Evolutionary conservation across 2,888 invertebrate species (phyloP), one percentile per base, ranked within the genome.

Genomic region (Drosophila algonquin): DNA sequence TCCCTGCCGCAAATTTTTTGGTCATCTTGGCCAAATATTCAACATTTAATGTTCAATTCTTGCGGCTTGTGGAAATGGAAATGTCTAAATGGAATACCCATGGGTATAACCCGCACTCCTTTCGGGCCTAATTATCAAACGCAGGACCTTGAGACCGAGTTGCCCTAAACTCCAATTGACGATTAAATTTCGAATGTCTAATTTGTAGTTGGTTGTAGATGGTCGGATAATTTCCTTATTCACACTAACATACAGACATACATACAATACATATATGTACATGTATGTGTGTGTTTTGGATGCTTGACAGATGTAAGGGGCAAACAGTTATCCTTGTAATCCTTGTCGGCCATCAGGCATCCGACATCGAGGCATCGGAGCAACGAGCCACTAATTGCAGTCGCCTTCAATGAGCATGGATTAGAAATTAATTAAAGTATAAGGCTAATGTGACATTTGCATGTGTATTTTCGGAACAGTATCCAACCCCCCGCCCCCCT

Each of bases 401-500:
- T 63, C 30, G 60, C 58, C 58, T 65, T 69, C 83, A 82, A 73
- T 81, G 73, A 52, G 65, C 56, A 69, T 59, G 84, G 83, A 84
- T 86, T 86, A 79, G 79, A 84, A 82, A 85, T 82, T 84, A 85
- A 85, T 85, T 86, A 76, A 82, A 80, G 65, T 84, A 81, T 86
- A 68, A 71, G 65, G 68, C 71, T 63, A 56, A 70, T 81, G 57
- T 59, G 80, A 64, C 84, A 83, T 73, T 59, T 75, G 77, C 77
- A 75, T 77, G 54, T 57, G 62, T 68, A 35, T 71, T 56, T 44
- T 10, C 35, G 14, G 12, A 12, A 14, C 35, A 12, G 14, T 4
- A 35, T 14, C 40, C 14, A 14, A 1, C 40, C 40, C 40, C 46
- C 40, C 45, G 21, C 0, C 21, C 21, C 21, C 21, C 21, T 21